Evolutionary conservation across 1,140 invertebrate genomes (phyloP), one percentile per base, ranked within the genome.

Genomic region (Bactericera cockerelli): DNA sequence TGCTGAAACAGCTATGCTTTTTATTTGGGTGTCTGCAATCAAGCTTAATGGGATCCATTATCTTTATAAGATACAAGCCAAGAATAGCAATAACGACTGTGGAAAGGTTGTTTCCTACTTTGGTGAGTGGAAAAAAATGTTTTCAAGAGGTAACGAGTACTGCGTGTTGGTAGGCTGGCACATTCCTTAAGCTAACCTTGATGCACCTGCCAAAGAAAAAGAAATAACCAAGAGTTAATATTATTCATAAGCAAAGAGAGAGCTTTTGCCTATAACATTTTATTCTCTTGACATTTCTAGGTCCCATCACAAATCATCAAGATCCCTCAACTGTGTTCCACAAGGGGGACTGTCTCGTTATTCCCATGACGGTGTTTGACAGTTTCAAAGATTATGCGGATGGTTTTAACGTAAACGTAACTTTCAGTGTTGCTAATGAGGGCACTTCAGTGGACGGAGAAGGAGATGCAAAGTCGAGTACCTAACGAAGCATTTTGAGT

Each of bases 11-110:
- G 22, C 6, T 49, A 19, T 49, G 42, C n/a, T 49, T 49, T 49
- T 49, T 4, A 49, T 49, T 49, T 49, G 42, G 42, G 42, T 49
- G n/a, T 49, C 42, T n/a, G 42, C 6, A 49, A 49, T 49, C 42
- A 49, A 49, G 22, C 19, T 22, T 4, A 49, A 49, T 22, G 3
- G 3, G n/a, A 22, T 19, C 22, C n/a, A 49, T 6, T 49, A 49
- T 49, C 22, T 49, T 4, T 49, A 49, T n/a, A 22, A 19, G 8
- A 16, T 49, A 4, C n/a, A 49, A 49, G 42, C 42, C 4, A 49
- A 49, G 19, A 49, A 49, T n/a, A 49, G 8, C 19, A 16, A 22
- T 22, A 22, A 19, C 22, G 22, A 49, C 19, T 16, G n/a, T 22
- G n/a, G n/a, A 6, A 49, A 49, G 22, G 42, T 22, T 19, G 42